A percentile compares a stretch with the other conserved stretches of the same genome.
Evolutionary conservation across 2,797 vertebrate species (phyloP).

Genomic region (Tachyglossus aculeatus): DNA sequence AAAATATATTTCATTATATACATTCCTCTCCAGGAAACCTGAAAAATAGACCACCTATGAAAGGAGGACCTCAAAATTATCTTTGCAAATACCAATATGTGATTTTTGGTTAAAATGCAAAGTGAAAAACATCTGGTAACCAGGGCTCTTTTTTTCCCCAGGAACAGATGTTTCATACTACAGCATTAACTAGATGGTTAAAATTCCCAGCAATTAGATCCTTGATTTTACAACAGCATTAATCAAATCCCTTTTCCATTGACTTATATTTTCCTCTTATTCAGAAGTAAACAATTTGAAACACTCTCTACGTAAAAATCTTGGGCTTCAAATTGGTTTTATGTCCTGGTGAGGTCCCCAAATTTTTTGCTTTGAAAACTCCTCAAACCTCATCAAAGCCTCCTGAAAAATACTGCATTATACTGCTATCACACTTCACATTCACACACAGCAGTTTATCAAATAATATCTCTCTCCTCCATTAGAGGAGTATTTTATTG

Average conservation of each 20-base stretch:
- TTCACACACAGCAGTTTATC: too few relatives aligned
- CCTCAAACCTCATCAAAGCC: too few relatives aligned
- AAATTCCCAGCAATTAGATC: conserved; percentile 1
- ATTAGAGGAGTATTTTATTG: too few relatives aligned
- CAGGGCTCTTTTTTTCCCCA: too few relatives aligned
- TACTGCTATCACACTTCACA: too few relatives aligned
- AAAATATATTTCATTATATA: neutral
- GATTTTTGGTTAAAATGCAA: conserved; percentile 2
- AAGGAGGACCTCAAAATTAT: neutral
- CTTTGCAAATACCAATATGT: conserved; percentile 24
- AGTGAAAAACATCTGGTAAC: neutral
- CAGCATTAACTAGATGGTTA: conserved; percentile 12
- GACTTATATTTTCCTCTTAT: neutral
- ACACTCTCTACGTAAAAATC: too few relatives aligned
- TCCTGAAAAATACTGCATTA: too few relatives aligned
- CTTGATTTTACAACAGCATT: neutral
- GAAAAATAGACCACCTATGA: conserved; percentile 4
- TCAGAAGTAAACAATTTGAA: neutral
- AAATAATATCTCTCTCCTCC: too few relatives aligned
- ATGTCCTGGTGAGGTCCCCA: too few relatives aligned
- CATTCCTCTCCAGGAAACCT: conserved; percentile 2
- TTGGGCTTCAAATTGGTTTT: too few relatives aligned
- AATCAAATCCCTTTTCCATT: too few relatives aligned
- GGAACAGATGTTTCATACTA: conserved; percentile 27
- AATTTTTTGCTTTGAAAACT: too few relatives aligned